Evolutionary conservation across 2,113 vertebrate species (phyloP), one percentile per base, ranked within the genome.

Genomic region (Lagenorhynchus albirostris): DNA sequence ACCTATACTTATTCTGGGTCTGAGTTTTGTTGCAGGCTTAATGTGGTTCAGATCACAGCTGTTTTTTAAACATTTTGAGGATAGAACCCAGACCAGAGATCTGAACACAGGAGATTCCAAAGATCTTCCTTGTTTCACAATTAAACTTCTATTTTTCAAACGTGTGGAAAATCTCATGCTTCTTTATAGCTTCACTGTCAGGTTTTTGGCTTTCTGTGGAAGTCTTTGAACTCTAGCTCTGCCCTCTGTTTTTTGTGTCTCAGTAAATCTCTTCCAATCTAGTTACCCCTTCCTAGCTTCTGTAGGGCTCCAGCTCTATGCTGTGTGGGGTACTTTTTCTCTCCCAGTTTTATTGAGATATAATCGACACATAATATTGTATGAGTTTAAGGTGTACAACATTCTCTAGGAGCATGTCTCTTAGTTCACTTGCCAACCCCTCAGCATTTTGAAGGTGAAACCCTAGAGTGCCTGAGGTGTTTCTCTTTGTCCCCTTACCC

Each of bases 291-390:
- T 71, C 53, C 13, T 26, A 31, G 21, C 63, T 81, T 29, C 25
- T 44, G 3, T 18, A 26, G 6, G 8, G 33, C 33, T 26, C 60
- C 1, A 67, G 0, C 17, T 13, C 8, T 36, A 3, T 7, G 6
- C 44, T 53, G 3, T 6, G 11, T 41, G 4, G 21, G 80, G 14
- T 50, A 74, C 44, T 55, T 83, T n/a, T 87, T 4, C 1, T 31
- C 33, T 3, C 33, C 9, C 20, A 25, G 5, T 53, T 53, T 76
- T 74, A 85, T 1, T 85, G 41, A 85, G 26, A 55, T 83, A 73
- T 50, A 21, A 67, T 6, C 9, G 2, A 65, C 20, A 38, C 12
- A 55, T 4, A n/a, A 9, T 6, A 33, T 25, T 18, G 9, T 25
- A 67, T 44, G 47, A 68, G 47, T 86, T 68, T 44, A 41, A 67